These are phyloP conservation scores for Callospermophilus lateralis DNA, from an alignment of 2,113 vertebrate species.

Conservation along the genomic window DNA sequence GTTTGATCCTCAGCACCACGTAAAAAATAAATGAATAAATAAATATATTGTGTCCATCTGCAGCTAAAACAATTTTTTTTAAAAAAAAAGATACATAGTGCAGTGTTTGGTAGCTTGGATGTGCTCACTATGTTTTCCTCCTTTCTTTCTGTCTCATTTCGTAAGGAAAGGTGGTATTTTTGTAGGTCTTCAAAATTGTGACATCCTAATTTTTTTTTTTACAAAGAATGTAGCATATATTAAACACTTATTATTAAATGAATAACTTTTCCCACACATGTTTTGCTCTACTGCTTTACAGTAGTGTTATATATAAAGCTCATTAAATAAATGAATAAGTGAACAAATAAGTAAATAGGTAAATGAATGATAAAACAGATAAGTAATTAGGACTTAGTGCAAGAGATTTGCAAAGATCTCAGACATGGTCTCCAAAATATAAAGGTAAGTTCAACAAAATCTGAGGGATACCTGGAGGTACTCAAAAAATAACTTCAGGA, in stretches of 20 bases:
- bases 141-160: not conserved
- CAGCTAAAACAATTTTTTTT: too few species aligned
- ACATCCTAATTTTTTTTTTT: not conserved
- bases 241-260: not conserved
- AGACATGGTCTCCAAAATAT: not conserved
- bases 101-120: not conserved
- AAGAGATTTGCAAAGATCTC: not conserved
- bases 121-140: not conserved
- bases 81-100: too few species aligned
- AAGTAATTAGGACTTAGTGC: not conserved
- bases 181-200: slow-evolving; percentile 4
- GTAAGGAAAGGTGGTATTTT: not conserved
- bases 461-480: not conserved
- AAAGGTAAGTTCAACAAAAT: not conserved
- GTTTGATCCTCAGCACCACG: too few species aligned
- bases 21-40: too few species aligned
- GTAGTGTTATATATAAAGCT: not conserved
- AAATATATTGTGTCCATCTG: too few species aligned
- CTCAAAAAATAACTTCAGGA: not conserved
- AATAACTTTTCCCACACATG: not conserved
- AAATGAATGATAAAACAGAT: not conserved
- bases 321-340: not conserved
- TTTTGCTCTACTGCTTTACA: not conserved
- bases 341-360: not conserved
- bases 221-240: not conserved